Percentiles rank a stretch among this genome's conserved stretches.
Evolutionary conservation across 64 coral and sea anemone genomes (phyloP).

Genomic region (Pocillopora verrucosa): DNA sequence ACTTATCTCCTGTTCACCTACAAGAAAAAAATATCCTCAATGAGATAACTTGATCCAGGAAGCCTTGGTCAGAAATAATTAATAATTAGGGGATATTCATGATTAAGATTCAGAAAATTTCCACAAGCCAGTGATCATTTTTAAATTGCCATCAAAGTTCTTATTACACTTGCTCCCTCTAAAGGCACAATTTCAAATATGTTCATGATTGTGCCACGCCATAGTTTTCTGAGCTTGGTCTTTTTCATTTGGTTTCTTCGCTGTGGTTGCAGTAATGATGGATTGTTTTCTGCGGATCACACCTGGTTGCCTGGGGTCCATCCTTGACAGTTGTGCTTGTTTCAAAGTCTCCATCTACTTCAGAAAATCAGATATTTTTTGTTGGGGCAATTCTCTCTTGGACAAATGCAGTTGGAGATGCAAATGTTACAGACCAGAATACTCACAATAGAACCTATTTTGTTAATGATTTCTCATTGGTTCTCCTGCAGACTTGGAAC

Average conservation of each 20-base stretch:
- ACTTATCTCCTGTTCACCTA: constrained; percentile 78
- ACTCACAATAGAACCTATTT: constrained; percentile 6
- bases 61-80: too few relatives aligned
- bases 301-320: neutral
- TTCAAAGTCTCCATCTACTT: neutral
- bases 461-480: neutral
- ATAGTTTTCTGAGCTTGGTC: neutral
- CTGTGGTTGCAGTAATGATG: neutral
- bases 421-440: neutral
- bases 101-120: too few relatives aligned
- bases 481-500: neutral
- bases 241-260: neutral
- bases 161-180: too few relatives aligned
- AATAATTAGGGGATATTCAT: too few relatives aligned
- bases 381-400: neutral
- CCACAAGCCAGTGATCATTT: too few relatives aligned
- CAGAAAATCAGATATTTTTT: constrained; percentile 12
- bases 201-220: neutral
- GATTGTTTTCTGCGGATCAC: neutral
- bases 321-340: neutral
- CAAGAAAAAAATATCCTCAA: constrained; percentile 20
- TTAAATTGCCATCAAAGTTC: too few relatives aligned
- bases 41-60: neutral
- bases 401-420: constrained; percentile 21
- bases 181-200: too few relatives aligned